These are phyloP conservation scores for Sylvia atricapilla DNA, from an alignment of 2,113 vertebrate genomes.

Conservation along the genomic window DNA sequence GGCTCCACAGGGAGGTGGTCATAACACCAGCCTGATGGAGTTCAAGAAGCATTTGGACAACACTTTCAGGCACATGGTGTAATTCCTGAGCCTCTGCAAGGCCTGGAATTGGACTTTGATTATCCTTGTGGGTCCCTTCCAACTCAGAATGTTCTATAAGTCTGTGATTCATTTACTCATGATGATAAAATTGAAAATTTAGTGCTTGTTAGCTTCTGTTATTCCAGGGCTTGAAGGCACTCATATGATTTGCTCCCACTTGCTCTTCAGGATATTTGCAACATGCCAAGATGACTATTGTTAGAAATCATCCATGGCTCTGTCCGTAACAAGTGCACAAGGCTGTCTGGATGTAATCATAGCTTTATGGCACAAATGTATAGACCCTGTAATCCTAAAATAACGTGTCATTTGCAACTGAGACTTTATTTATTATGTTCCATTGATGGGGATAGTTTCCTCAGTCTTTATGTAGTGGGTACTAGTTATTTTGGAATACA, in stretches of 20 bases:
- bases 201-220: not conserved
- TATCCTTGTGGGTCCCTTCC: not conserved
- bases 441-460: not conserved
- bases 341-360: not conserved
- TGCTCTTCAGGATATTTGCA: not conserved
- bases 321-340: not conserved
- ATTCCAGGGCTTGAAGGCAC: not conserved
- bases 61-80: rapidly evolving
- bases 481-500: not conserved
- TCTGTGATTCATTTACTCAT: not conserved
- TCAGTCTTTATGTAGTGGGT: not conserved
- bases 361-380: not conserved
- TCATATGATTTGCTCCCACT: not conserved
- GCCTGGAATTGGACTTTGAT: not conserved
- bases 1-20: not conserved
- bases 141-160: not conserved
- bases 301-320: not conserved
- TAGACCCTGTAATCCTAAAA: not conserved
- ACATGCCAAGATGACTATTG: not conserved
- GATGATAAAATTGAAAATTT: not conserved
- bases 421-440: not conserved
- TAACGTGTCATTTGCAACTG: not conserved
- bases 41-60: rapidly evolving
- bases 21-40: not conserved
- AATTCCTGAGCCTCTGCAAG: not conserved